Evolutionary conservation across 2,113 vertebrate genomes (phyloP).

Genomic region (Oryzias javanicus): DNA sequence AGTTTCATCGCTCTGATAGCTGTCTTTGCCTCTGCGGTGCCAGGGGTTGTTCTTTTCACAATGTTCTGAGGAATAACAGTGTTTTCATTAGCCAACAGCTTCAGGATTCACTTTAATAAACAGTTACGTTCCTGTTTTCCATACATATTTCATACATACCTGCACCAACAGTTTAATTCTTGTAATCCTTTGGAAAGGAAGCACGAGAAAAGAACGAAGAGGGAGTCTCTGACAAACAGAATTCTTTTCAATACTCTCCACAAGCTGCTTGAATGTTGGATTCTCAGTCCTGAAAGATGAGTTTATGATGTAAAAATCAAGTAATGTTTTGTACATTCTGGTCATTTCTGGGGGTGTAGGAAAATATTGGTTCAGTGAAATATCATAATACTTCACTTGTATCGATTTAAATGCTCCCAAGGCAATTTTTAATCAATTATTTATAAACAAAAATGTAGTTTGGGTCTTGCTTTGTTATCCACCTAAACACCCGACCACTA

Average conservation of each 20-base stretch:
- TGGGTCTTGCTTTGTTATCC: too few species aligned
- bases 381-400: too few species aligned
- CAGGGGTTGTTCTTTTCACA: constrained; percentile 86
- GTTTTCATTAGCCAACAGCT: neutral
- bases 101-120: neutral
- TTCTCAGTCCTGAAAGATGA: constrained; percentile 80
- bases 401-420: too few species aligned
- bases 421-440: too few species aligned
- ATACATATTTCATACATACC: constrained; percentile 67
- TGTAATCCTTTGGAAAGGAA: constrained; percentile 96
- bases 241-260: constrained; percentile 88
- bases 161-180: constrained; percentile 94
- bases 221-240: constrained; percentile 90
- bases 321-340: too few species aligned
- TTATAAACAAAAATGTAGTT: too few species aligned
- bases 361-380: too few species aligned
- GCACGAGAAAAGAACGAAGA: constrained; percentile 94
- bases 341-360: too few species aligned
- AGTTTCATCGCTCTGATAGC: constrained; percentile 88
- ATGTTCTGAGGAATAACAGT: constrained; percentile 84
- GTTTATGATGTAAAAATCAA: too few species aligned
- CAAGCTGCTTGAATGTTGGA: constrained; percentile 82
- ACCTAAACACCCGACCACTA: too few species aligned
- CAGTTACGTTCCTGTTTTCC: neutral
- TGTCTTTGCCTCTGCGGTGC: constrained; percentile 84